Evolutionary conservation across 2,888 invertebrate species (phyloP).

Genomic region (Blastobasis adustella): DNA sequence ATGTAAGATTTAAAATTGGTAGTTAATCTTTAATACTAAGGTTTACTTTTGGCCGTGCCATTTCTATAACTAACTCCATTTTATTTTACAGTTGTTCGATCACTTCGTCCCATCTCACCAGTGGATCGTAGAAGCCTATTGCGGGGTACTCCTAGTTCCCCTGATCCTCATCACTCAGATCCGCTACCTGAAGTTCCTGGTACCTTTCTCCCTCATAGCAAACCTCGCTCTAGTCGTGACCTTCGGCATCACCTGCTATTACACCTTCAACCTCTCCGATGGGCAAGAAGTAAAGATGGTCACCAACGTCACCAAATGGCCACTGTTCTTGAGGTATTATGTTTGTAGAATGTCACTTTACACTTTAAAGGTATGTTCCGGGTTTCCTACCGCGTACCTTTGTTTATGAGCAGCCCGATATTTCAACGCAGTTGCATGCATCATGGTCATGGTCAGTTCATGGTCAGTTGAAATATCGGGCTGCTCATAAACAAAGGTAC

Average conservation of each 20-base stretch:
- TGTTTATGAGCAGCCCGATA: no score
- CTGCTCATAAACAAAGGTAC: background rate
- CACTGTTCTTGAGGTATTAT: conserved; percentile 84
- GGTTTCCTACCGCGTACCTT: no score
- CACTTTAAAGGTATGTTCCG: no score
- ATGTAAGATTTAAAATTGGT: no score
- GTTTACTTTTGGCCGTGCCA: no score
- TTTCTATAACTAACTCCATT: background rate
- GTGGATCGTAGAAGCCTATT: conserved; percentile 76
- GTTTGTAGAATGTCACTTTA: background rate
- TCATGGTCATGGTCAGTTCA: no score
- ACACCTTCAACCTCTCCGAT: conserved; percentile 76
- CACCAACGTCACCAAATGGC: conserved; percentile 75
- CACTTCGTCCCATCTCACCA: conserved; percentile 43
- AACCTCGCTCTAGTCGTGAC: conserved; percentile 86
- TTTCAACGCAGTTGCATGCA: no score
- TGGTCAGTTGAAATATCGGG: background rate
- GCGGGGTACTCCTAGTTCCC: conserved; percentile 79
- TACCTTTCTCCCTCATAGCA: conserved; percentile 91
- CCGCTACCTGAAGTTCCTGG: conserved; percentile 85
- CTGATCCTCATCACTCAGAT: conserved; percentile 80
- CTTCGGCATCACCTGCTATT: conserved; percentile 87
- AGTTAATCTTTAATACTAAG: no score
- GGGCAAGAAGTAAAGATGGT: conserved; percentile 36
- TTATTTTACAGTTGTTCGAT: conserved; percentile 69